phyloP scores from a whole-genome alignment of 64 coral and sea anemone genomes.

The Actinia equina region DNA sequence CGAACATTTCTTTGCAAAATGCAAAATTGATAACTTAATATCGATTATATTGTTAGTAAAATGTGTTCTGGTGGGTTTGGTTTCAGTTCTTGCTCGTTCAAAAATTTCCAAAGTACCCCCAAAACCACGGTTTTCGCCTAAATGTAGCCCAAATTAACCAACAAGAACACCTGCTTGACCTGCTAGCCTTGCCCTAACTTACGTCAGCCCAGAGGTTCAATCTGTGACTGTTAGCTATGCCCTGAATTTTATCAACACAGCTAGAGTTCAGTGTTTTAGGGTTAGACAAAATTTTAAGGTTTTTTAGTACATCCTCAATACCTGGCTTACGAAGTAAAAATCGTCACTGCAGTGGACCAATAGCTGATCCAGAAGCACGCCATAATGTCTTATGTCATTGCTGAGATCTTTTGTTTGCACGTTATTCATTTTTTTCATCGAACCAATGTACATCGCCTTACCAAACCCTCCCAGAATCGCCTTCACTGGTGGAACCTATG shows the following conservation, averaged over 20 bases:
- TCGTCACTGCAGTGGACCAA: background rate
- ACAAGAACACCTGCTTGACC: too few species aligned
- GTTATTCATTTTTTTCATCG: conserved; percentile 15
- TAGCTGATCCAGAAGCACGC: background rate
- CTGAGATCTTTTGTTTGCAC: conserved; percentile 1
- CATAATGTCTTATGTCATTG: background rate
- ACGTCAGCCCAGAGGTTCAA: too few species aligned
- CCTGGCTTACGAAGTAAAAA: background rate
- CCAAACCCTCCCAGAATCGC: conserved; percentile 16
- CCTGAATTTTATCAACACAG: background rate
- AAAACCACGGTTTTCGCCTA: too few species aligned
- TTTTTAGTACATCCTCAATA: background rate
- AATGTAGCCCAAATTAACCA: too few species aligned
- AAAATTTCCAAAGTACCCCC: too few species aligned
- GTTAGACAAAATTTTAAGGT: background rate
- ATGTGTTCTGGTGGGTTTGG: too few species aligned
- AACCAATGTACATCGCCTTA: conserved; percentile 10
- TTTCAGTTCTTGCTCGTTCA: too few species aligned
- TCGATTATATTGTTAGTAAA: too few species aligned
- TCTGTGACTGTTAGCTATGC: background rate
- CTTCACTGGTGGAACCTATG: conserved; percentile 11
- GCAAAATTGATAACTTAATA: too few species aligned
- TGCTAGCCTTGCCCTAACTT: too few species aligned
- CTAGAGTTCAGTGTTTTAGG: background rate
- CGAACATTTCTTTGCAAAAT: too few species aligned